A percentile compares a stretch with the other conserved stretches of the same genome.
Conservation (phyloP, 2,888 invertebrate species). For the Agonopterix subpropinquella region DNA sequence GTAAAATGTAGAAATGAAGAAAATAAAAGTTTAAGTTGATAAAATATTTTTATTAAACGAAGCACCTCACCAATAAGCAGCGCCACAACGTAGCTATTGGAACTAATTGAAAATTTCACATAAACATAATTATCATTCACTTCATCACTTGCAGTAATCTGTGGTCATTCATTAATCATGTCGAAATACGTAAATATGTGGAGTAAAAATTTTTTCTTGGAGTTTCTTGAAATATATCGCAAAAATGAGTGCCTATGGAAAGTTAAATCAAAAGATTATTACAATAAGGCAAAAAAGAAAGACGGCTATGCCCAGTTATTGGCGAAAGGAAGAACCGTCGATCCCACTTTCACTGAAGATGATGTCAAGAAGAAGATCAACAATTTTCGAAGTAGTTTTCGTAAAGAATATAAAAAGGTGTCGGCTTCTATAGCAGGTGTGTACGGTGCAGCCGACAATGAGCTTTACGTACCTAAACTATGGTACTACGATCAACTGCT, state of each 20-base stretch:
- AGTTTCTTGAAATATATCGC: constrained; percentile 1
- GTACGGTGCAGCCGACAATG: background rate
- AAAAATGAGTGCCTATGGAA: background rate
- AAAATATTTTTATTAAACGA: no score
- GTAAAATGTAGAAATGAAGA: no score
- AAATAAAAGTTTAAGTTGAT: no score
- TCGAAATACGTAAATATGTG: background rate
- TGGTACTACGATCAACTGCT: background rate
- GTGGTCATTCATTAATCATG: no score
- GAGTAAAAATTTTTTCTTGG: constrained; percentile 6
- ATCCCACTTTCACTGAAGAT: background rate
- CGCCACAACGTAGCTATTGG: no score
- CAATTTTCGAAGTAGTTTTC: background rate
- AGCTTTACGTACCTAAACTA: background rate
- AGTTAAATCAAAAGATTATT: background rate
- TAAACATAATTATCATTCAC: no score
- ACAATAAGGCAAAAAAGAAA: background rate
- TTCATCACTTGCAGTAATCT: no score
- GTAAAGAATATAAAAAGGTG: background rate
- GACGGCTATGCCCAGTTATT: background rate
- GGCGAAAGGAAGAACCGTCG: background rate
- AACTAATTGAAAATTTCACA: no score
- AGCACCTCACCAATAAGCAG: no score
- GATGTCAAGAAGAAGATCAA: background rate
- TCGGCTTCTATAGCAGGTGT: background rate